Base-by-base conservation (phyloP, 2,888 invertebrate genomes). In the Sinohyriopsis cumingii region DNA sequence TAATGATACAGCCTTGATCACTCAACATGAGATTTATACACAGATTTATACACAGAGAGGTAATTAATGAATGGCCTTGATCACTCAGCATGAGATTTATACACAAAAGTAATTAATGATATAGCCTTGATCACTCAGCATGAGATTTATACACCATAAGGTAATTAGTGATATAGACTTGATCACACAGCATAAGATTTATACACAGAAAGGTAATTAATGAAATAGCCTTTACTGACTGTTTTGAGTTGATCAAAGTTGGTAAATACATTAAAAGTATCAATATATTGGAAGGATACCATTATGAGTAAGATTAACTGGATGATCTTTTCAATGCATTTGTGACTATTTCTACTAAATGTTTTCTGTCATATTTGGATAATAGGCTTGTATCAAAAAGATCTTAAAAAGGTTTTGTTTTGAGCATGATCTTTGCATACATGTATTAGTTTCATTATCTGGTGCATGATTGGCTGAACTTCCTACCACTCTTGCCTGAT, bases 31-130 rank as follows among this genome's bases (percentile, higher is more conserved):
- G 33, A 33, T 33, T 33, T 33, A 6, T 33, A 82, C 65, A 83
- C 83, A 33, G 33, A 33, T 33, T 33, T 33, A 6, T 33, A 82
- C 65, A 83, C 83, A 20, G 83, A 80, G 54, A 79, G 83, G 81
- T 77, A 59, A 59, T 45, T 65, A 24, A 24, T 18, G 3, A 24
- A 19, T 24, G 0, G 22, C n/a, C 7, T 63, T 22, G 59, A 22
- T 18, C n/a, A n/a, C 15, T 57, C 15, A 57, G 24, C 12, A 45
- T 45, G 9, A 45, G 12, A 45, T 45, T 45, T 57, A 18, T 57
- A 22, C 66, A 83, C 82, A n/a, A 81, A 80, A 53, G 78, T 77
- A 59, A 59, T 45, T 65, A 22, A 24, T 24, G 22, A 22, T 55
- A 19, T 24, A n/a, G 7, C 25, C 19, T 63, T 53, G 57, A n/a